These are phyloP conservation scores for Heptranchias perlo DNA, from an alignment of 2,113 vertebrate genomes.

Conservation along the genomic window DNA sequence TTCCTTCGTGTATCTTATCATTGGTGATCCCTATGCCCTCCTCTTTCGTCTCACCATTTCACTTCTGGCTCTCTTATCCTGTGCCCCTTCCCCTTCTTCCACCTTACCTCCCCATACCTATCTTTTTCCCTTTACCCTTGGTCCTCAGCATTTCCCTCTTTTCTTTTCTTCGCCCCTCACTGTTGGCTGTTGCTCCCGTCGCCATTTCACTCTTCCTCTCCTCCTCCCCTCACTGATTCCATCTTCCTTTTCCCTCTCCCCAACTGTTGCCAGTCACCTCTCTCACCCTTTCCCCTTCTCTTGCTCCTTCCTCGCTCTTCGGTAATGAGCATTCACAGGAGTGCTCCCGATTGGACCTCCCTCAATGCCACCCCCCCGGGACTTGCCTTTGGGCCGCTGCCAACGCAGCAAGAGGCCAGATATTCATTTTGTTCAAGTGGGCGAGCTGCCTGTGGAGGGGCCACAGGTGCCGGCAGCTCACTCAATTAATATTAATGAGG, in stretches of 20 bases:
- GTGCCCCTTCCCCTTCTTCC: too few relatives aligned
- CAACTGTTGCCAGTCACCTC: too few relatives aligned
- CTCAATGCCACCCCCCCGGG: neutral
- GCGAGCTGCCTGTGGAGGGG: neutral
- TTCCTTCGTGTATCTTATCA: too few relatives aligned
- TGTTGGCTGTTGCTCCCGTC: neutral
- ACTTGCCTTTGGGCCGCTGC: neutral
- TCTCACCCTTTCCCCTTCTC: too few relatives aligned
- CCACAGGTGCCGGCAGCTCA: neutral
- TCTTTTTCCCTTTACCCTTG: neutral
- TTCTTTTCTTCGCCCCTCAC: too few relatives aligned
- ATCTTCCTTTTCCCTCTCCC: too few relatives aligned
- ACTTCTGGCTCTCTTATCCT: too few relatives aligned
- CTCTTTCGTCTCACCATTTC: too few relatives aligned
- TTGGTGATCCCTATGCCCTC: too few relatives aligned
- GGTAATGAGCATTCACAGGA: neutral
- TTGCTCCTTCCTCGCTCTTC: neutral
- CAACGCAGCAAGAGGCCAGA: too few relatives aligned
- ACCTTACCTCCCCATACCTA: too few relatives aligned
- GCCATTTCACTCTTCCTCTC: neutral
- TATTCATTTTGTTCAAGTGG: neutral
- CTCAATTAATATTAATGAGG: neutral
- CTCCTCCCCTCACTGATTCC: too few relatives aligned
- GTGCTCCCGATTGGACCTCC: neutral
- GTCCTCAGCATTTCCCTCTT: neutral